A percentile compares a stretch with the other conserved stretches of the same genome.
phyloP scores from a whole-genome alignment of 2,113 vertebrate species.

The Hydrolagus affinis region DNA sequence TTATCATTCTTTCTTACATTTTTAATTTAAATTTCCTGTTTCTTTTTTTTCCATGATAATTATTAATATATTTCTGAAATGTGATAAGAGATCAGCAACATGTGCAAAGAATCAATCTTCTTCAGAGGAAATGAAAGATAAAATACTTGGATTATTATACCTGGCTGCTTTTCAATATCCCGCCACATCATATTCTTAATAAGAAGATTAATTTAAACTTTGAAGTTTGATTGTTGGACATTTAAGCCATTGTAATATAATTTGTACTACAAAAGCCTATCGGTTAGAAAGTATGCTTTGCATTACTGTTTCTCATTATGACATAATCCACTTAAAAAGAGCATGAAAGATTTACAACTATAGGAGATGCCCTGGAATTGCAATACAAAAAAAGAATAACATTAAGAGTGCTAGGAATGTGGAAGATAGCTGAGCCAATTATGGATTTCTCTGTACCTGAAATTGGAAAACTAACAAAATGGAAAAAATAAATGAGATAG shows the following conservation, averaged over 20 bases:
- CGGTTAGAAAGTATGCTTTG: background rate
- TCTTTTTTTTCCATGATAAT: background rate
- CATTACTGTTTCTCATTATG: background rate
- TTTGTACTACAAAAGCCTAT: background rate
- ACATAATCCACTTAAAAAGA: background rate
- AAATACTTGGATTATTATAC: background rate
- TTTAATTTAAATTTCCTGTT: background rate
- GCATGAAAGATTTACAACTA: slow-evolving; percentile 6
- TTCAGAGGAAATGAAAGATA: background rate
- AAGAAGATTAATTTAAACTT: slow-evolving; percentile 19
- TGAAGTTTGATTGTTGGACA: slow-evolving; percentile 12
- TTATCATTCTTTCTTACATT: background rate
- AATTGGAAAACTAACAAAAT: background rate
- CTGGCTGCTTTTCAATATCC: background rate
- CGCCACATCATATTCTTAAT: background rate
- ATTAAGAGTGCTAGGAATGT: too few relatives aligned
- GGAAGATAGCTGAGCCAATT: background rate
- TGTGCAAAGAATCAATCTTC: background rate
- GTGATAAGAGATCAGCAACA: background rate
- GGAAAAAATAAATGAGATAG: background rate
- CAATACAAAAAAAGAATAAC: background rate
- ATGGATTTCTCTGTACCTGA: background rate
- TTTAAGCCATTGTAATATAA: background rate
- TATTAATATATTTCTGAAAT: background rate
- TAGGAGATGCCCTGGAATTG: background rate